Base-by-base conservation (phyloP, 2,888 invertebrate genomes). In the Acholoe squamosa region DNA sequence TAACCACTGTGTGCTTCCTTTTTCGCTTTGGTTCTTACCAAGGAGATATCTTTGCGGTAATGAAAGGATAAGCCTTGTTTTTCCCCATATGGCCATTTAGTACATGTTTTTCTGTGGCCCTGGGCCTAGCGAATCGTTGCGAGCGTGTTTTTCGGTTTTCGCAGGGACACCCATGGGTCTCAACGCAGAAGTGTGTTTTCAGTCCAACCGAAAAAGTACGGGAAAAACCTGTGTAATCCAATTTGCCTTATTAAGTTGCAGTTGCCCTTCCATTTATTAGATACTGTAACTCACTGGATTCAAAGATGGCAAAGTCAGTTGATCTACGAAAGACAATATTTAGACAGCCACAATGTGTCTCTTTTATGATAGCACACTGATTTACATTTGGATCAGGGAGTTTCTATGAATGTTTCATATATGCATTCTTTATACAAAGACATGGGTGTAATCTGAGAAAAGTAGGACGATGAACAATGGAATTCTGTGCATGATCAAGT, bases 231-330 rank as follows among this genome's bases (percentile, higher is more conserved):
- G 71, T 71, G 25, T 71, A 71, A 71, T 71, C 31, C 71, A 25
- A 71, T 71, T 71, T 71, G 28, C 71, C 71, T 71, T 28, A 71
- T 71, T 28, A 71, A 7, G 71, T 71, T 71, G 71, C 71, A 71
- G 71, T 71, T 71, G 25, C 71, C 71, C 25, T 71, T 28, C 25
- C 31, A 71, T 71, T 71, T 71, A 71, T 71, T 71, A 71, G 71
- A 71, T 25, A n/a, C 71, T 28, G 61, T 71, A 71, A 25, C 71
- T 71, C 1, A 7, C 28, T 14, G 28, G 71, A 71, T 28, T n/a
- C n/a, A n/a, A n/a, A n/a, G n/a, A n/a, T n/a, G 25, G 7, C 28
- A 71, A 71, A 28, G 71, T 25, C 71, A 71, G 14, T 28, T 28
- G 3, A 25, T 25, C 28, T 71, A 28, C 28, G 19, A 28, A 25